Conservation (phyloP, 1,140 invertebrate species). For the Zophobas atratus region DNA sequence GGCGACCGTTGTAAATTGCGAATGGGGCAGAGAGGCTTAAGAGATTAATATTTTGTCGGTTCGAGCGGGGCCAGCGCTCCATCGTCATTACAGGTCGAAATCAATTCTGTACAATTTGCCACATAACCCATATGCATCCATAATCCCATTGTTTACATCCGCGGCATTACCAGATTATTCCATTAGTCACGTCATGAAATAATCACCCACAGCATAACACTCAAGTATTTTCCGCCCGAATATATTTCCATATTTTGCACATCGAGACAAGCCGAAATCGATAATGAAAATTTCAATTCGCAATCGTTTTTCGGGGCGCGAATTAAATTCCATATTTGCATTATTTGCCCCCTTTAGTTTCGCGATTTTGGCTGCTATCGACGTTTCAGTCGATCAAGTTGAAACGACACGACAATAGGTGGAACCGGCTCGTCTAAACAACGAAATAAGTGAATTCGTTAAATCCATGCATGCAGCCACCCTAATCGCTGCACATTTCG, state of each 20-base stretch:
- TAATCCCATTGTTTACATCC: conserved; percentile 45
- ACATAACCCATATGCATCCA: conserved; percentile 32
- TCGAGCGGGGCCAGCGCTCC: neutral
- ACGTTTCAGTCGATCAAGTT: conserved; percentile 11
- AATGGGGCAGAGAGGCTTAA: conserved; percentile 17
- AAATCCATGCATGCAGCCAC: neutral
- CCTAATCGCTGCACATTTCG: conserved; percentile 20
- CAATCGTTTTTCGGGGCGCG: neutral
- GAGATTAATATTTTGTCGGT: conserved; percentile 32
- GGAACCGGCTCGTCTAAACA: neutral
- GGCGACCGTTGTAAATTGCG: conserved; percentile 26
- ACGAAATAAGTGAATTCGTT: conserved; percentile 12
- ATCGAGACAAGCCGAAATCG: conserved; percentile 21
- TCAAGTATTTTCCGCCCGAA: conserved; percentile 44
- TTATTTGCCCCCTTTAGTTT: neutral
- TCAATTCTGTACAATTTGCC: conserved; percentile 29
- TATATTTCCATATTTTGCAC: conserved; percentile 51
- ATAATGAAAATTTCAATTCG: conserved; percentile 20
- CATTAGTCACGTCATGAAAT: conserved; percentile 56
- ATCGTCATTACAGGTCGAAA: conserved; percentile 27
- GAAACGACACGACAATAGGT: neutral
- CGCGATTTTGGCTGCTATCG: neutral
- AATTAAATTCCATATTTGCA: conserved; percentile 28
- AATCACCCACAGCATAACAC: conserved; percentile 54
- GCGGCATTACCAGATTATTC: conserved; percentile 54